Base-by-base conservation (phyloP, 64 coral and sea anemone genomes). In the Dendronephthya gigantea region DNA sequence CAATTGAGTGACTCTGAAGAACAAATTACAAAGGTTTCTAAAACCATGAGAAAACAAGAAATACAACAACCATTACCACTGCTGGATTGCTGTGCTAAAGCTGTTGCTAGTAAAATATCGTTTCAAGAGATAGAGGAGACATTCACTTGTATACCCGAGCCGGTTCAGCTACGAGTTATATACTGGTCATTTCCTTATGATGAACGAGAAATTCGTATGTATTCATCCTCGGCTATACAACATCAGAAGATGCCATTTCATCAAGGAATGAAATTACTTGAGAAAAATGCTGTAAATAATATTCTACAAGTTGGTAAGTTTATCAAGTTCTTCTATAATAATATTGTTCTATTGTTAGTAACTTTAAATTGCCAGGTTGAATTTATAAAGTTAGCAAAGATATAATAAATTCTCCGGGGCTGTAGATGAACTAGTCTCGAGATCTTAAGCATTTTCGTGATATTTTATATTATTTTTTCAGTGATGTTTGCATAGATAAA, bases 271-370 rank as follows among this genome's bases (percentile, higher is more conserved):
- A 56, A 84, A 74, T 82, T 98, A n/a, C 83, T 98, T 38, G 95
- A 98, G 59, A 89, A 93, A 90, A 87, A 93, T n/a, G 81, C 92
- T 32, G 91, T 98, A 83, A 93, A 50, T 34, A 87, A 98, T 82
- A 92, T 93, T 33, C 90, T 98, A 23, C 95, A 98, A 98, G 95
- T 98, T 51, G 95, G 95, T 98, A 92, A 93, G 95, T 40, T 90
- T 90, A 55, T 85, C 34, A 81, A 41, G 83, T 79, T 79, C 32
- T 79, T 35, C n/a, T n/a, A n/a, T n/a, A n/a, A n/a, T 66, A 29
- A 79, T 79, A 79, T 79, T 79, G 72, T 79, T 36, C 72, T 79
- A 35, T 79, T 79, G 72, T 79, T 79, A 79, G 32, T 5, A 79
- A 79, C 72, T 79, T 79, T 79, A 79, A 79, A 79, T 79, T 29